Base-by-base conservation (phyloP, 2,113 vertebrate genomes). In the Trichechus manatus region DNA sequence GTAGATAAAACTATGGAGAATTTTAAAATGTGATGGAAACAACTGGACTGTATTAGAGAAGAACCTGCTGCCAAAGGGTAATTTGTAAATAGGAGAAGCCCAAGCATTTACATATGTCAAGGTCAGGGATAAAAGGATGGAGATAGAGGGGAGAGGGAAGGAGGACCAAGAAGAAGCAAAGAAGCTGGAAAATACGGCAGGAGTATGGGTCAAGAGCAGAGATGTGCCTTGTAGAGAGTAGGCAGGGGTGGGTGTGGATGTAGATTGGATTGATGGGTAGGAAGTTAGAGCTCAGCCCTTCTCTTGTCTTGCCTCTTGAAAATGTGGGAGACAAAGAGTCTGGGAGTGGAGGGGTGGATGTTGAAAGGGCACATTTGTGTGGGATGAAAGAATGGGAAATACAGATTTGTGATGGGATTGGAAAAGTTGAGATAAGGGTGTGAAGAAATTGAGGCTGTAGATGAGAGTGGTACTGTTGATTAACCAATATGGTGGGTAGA, bases 1-100 rank as follows among this genome's bases (percentile, higher is more conserved):
- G 7, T 27, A 33, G 22, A 25, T 50, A 80, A 78, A 56, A 27
- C 25, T n/a, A 3, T 4, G 61, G 84, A 77, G 36, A 84, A 56
- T 87, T 63, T 59, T 22, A 39, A 56, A 39, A 56, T 64, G 25
- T 64, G 42, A 31, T 36, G 79, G 86, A 78, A 87, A 56, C 23
- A 68, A 6, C 13, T 83, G 39, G 44, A 7, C 2, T 7, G 0
- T 64, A 15, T 56, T 14, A 42, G n/a, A 70, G 39, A 61, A 70
- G 39, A 61, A 9, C 17, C n/a, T 91, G 3, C 29, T 68, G 56
- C 31, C 42, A 15, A 33, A 64, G n/a, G n/a, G 7, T 27, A 22
- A n/a, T 79, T 80, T 78, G 79, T 83, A 42, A 94, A n/a, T 7
- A 77, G n/a, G 50, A 86, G 63, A 89, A 84, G 8, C 14, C 23